Evolutionary conservation across 2,888 invertebrate species (phyloP).

Genomic region (Psococerastis gibbosa): DNA sequence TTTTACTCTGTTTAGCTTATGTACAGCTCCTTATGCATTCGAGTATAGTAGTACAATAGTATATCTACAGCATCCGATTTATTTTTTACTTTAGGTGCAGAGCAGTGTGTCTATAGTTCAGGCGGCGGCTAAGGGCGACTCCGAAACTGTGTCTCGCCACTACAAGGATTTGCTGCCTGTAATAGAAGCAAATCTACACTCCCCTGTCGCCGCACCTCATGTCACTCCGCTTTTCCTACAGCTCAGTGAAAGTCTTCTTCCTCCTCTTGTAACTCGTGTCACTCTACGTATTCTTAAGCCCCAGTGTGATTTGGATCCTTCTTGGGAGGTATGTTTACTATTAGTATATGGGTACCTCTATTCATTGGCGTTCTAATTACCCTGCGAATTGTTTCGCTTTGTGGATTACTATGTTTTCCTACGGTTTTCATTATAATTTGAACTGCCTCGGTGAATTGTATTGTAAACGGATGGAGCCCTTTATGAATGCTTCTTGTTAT

Average conservation of each 20-base stretch:
- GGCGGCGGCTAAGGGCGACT: constrained; percentile 33
- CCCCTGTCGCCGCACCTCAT: constrained; percentile 57
- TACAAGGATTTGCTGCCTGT: constrained; percentile 36
- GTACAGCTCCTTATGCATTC: too few relatives aligned
- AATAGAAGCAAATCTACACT: constrained; percentile 44
- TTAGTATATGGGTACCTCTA: too few relatives aligned
- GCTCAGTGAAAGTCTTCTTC: constrained; percentile 28
- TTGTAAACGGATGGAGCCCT: too few relatives aligned
- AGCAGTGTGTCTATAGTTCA: constrained; percentile 31
- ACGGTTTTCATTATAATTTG: too few relatives aligned
- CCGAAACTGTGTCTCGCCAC: constrained; percentile 30
- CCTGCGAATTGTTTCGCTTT: too few relatives aligned
- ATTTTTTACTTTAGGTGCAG: constrained; percentile 16
- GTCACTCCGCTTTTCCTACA: constrained; percentile 37
- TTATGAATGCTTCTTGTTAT: too few relatives aligned
- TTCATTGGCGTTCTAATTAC: too few relatives aligned
- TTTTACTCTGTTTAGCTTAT: too few relatives aligned
- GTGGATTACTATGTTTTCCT: too few relatives aligned
- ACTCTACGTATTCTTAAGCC: constrained; percentile 60
- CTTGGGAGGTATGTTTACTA: constrained; percentile 44
- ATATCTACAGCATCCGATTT: too few relatives aligned
- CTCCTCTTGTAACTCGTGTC: constrained; percentile 42
- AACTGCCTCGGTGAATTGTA: too few relatives aligned
- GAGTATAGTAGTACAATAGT: too few relatives aligned
- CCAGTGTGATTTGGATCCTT: constrained; percentile 53